Percentiles rank a stretch among this genome's conserved stretches.
Evolutionary conservation across 2,888 invertebrate species (phyloP).

Genomic region (Scaptomyza tumidula): DNA sequence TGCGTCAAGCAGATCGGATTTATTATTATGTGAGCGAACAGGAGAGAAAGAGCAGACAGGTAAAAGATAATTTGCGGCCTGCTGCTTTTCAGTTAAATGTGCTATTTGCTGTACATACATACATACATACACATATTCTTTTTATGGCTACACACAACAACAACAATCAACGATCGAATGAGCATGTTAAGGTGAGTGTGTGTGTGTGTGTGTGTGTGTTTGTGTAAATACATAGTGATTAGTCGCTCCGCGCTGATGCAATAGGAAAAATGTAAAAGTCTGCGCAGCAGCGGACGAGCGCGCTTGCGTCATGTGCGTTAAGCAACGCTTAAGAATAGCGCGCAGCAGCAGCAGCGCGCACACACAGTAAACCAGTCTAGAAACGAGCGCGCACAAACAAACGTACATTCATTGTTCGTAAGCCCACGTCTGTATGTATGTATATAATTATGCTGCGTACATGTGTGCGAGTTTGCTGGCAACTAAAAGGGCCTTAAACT

Average conservation of each 20-base stretch:
- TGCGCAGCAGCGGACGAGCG: conserved; percentile 51
- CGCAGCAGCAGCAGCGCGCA: conserved; percentile 36
- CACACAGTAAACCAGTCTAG: conserved; percentile 70
- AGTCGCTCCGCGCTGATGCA: conserved; percentile 62
- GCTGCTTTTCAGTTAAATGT: conserved; percentile 41
- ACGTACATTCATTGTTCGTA: conserved; percentile 26
- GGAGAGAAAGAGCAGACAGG: conserved; percentile 27
- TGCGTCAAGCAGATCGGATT: neutral
- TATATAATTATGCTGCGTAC: conserved; percentile 50
- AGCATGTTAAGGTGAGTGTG: neutral
- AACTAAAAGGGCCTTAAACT: conserved; percentile 82
- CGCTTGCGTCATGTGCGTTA: conserved; percentile 78
- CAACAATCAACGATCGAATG: conserved; percentile 32
- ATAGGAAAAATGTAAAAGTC: conserved; percentile 75
- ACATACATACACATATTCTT: conserved; percentile 30
- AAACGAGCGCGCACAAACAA: conserved; percentile 59
- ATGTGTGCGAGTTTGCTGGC: conserved; percentile 44
- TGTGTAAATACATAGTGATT: neutral
- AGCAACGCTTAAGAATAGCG: conserved; percentile 54
- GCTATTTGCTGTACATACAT: conserved; percentile 34
- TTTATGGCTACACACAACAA: conserved; percentile 54
- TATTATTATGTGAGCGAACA: conserved; percentile 1
- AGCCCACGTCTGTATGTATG: conserved; percentile 30
- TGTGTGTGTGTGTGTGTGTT: conserved; percentile 4
- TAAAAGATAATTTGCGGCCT: conserved; percentile 37